These are phyloP conservation scores for Noctua fimbriata DNA, from an alignment of 2,888 invertebrate genomes.

Conservation along the genomic window DNA sequence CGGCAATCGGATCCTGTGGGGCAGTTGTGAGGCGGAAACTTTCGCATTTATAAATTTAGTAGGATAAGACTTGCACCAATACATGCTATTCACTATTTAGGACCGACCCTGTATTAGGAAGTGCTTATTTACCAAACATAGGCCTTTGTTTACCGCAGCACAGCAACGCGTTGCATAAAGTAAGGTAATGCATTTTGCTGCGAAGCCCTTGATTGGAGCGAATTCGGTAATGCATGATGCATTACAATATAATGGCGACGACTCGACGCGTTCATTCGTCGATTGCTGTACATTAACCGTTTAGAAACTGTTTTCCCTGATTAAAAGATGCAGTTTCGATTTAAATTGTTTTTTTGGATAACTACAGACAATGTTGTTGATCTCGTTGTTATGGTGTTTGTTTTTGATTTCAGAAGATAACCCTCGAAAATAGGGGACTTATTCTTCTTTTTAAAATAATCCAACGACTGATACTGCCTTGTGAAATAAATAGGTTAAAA, in stretches of 20 bases:
- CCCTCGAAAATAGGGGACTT: neutral
- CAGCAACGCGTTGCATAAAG: conserved; percentile 41
- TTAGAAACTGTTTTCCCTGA: neutral
- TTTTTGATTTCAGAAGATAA: neutral
- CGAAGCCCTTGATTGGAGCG: conserved; percentile 26
- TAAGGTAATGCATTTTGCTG: conserved; percentile 38
- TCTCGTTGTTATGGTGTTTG: neutral
- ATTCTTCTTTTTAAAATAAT: neutral
- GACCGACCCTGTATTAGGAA: conserved; percentile 32
- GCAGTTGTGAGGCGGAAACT: neutral
- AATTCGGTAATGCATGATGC: conserved; percentile 37
- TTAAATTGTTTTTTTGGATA: neutral
- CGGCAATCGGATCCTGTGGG: neutral
- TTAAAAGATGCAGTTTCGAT: neutral
- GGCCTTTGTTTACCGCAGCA: conserved; percentile 33
- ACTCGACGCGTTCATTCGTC: neutral
- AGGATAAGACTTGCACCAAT: neutral
- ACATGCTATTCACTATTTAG: neutral
- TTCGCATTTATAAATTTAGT: neutral
- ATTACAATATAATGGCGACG: neutral
- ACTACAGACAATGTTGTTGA: neutral
- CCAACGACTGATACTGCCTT: neutral
- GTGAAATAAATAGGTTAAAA: neutral
- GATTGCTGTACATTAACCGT: conserved; percentile 18
- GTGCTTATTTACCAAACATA: conserved; percentile 49